Conservation (phyloP, 2,888 invertebrate genomes). For the Amorpha juglandis region DNA sequence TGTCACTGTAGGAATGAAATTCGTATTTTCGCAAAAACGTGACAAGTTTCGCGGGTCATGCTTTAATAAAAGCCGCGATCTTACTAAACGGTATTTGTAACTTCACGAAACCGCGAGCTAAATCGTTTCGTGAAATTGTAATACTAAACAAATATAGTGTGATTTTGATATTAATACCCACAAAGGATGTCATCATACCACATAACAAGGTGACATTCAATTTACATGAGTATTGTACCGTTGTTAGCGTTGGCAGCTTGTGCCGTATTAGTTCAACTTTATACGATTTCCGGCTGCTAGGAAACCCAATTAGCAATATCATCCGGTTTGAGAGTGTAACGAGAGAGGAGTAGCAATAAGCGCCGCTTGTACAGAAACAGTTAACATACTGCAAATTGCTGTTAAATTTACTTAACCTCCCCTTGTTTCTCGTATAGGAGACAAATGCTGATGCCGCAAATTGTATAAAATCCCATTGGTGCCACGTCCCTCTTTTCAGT, state of each 20-base stretch:
- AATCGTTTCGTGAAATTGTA: too few species aligned
- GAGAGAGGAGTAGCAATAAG: constrained; percentile 67
- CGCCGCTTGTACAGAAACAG: constrained; percentile 63
- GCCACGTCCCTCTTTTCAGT: constrained; percentile 24
- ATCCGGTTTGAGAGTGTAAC: constrained; percentile 70
- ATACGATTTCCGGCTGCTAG: constrained; percentile 75
- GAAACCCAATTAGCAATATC: constrained; percentile 81
- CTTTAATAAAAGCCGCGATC: too few species aligned
- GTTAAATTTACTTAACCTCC: constrained; percentile 72
- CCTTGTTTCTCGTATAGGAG: constrained; percentile 52
- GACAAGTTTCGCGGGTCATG: too few species aligned
- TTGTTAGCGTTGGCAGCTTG: constrained; percentile 53
- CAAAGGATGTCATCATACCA: constrained; percentile 2
- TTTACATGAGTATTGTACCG: constrained; percentile 29
- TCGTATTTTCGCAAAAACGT: too few species aligned
- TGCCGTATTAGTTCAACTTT: constrained; percentile 72
- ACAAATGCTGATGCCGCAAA: constrained; percentile 54
- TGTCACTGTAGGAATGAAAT: too few species aligned
- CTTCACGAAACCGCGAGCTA: too few species aligned
- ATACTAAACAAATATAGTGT: too few species aligned
- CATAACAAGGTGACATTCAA: constrained; percentile 17
- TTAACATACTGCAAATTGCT: constrained; percentile 77
- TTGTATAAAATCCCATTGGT: constrained; percentile 42
- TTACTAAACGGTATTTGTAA: too few species aligned
- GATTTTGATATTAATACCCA: too few species aligned